phyloP scores from a whole-genome alignment of 2,113 vertebrate species.

The Sinocyclocheilus grahami region DNA sequence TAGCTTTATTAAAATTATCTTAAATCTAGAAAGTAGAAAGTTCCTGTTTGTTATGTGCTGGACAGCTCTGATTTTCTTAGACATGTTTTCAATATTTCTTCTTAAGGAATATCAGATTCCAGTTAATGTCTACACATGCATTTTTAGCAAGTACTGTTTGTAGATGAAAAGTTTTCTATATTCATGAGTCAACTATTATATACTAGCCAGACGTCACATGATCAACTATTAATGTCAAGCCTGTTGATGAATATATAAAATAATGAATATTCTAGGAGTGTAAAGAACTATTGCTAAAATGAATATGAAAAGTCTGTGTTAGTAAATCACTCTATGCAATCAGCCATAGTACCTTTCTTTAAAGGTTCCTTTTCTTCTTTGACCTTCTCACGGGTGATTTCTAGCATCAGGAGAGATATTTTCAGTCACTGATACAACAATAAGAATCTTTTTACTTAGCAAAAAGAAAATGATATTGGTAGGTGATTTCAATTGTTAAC shows the following conservation, averaged over 20 bases:
- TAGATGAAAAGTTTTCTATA: not conserved
- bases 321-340: not conserved
- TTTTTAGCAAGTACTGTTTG: not conserved
- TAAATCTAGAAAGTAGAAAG: not conserved
- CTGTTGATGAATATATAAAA: not conserved
- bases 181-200: not conserved
- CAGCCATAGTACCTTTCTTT: conserved; percentile 32
- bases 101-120: not conserved
- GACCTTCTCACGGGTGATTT: conserved; percentile 40
- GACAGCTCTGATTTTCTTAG: not conserved
- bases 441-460: not conserved
- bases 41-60: not conserved
- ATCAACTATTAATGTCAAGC: not conserved
- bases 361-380: conserved; percentile 38
- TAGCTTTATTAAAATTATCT: not conserved
- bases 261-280: not conserved
- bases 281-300: not conserved
- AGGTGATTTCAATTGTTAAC: not conserved
- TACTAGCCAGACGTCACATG: not conserved
- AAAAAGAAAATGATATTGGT: not conserved
- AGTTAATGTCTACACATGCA: not conserved
- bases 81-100: not conserved
- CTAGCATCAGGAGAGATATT: conserved; percentile 16
- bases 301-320: not conserved
- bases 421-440: not conserved